Percentiles rank a stretch among this genome's conserved stretches.
Evolutionary conservation across 2,888 invertebrate genomes (phyloP).

Genomic region (Aelia acuminata): DNA sequence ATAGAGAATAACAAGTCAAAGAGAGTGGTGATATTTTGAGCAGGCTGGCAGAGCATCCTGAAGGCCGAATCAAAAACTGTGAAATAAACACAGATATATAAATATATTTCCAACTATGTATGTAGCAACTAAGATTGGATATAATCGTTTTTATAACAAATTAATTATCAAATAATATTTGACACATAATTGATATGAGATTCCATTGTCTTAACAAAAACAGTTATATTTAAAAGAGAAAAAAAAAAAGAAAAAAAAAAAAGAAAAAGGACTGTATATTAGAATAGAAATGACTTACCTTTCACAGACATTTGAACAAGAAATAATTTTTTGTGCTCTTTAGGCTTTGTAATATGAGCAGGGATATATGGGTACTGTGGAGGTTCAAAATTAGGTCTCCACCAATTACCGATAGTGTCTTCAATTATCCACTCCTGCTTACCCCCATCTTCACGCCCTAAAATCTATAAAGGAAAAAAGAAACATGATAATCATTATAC

Average conservation of each 20-base stretch:
- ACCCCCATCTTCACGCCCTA: conserved; percentile 96
- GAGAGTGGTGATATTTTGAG: conserved; percentile 57
- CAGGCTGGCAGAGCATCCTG: conserved; percentile 59
- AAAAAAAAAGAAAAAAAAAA: not conserved
- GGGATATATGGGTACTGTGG: conserved; percentile 99
- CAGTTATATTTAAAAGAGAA: not conserved
- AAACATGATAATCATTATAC: not conserved
- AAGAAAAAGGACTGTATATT: not conserved
- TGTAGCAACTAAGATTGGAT: conserved; percentile 41
- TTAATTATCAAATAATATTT: not conserved
- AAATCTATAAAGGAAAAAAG: conserved; percentile 76
- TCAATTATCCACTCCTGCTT: conserved; percentile 98
- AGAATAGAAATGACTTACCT: conserved; percentile 70
- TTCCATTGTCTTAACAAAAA: not conserved
- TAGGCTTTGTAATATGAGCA: conserved; percentile 99
- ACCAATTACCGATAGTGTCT: conserved; percentile 98
- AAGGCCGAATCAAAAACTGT: conserved; percentile 60
- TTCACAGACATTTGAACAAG: conserved; percentile 97
- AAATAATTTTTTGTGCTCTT: conserved; percentile 97
- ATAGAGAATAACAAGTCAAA: conserved; percentile 30
- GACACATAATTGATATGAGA: not conserved
- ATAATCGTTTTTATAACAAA: conserved; percentile 25
- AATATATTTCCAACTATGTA: conserved; percentile 45
- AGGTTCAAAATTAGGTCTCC: conserved; percentile 99
- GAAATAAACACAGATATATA: conserved; percentile 61